Percentiles rank a stretch among this genome's conserved stretches.
Conservation (phyloP, 2,113 vertebrate genomes). For the Patagioenas fasciata region DNA sequence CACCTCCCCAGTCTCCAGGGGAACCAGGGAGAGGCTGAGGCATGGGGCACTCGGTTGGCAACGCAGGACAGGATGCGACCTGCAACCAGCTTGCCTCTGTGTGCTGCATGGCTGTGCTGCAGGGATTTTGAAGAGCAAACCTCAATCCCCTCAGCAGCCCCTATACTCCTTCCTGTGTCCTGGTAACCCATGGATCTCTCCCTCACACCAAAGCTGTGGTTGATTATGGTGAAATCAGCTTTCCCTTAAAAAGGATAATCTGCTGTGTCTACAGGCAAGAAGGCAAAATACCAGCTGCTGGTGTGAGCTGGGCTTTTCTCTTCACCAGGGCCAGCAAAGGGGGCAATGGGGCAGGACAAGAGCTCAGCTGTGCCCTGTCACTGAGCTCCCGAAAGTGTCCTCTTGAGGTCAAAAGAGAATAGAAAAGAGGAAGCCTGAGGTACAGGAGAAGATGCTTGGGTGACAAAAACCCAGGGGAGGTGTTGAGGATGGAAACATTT, state of each 20-base stretch:
- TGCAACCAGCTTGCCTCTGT: not conserved
- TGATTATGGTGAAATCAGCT: not conserved
- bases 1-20: not conserved
- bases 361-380: not conserved
- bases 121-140: not conserved
- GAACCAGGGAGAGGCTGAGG: not conserved
- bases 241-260: not conserved
- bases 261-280: not conserved
- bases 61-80: not conserved
- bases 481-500: not conserved
- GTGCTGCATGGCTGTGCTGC: not conserved
- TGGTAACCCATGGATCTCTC: not conserved
- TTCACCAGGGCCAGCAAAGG: fast-evolving
- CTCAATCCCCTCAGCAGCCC: not conserved
- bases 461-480: not conserved
- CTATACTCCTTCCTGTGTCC: not conserved
- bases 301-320: not conserved
- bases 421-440: not conserved
- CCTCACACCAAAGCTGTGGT: no score
- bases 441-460: not conserved
- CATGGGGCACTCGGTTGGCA: fast-evolving
- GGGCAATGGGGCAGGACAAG: not conserved
- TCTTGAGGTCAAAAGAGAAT: not conserved
- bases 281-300: not conserved
- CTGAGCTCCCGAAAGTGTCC: not conserved